These are phyloP conservation scores for Pituophis catenifer DNA, from an alignment of 2,113 vertebrate species.

Conservation along the genomic window DNA sequence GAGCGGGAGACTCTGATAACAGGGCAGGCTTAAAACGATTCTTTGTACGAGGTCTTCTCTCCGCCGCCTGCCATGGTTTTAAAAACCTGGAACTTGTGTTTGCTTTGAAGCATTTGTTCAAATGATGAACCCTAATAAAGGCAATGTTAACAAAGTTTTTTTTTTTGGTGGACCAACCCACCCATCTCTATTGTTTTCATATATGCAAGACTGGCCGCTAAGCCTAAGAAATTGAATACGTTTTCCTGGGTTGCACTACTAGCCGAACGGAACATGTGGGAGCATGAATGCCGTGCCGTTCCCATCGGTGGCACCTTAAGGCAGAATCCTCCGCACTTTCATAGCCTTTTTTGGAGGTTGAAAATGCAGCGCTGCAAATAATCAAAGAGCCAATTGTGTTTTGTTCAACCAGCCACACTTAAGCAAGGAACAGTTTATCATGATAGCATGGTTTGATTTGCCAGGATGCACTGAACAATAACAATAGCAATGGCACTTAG, in stretches of 20 bases:
- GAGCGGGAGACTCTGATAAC: not conserved
- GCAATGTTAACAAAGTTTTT: not conserved
- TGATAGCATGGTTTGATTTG: not conserved
- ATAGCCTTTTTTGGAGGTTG: not conserved
- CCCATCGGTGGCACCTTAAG: not conserved
- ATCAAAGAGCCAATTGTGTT: not conserved
- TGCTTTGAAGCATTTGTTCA: not conserved
- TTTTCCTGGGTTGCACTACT: not conserved
- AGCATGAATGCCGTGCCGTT: not conserved
- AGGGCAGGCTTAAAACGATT: not conserved
- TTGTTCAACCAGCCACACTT: not conserved
- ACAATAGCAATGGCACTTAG: too few relatives aligned
- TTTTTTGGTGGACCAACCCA: not conserved
- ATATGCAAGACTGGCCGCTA: not conserved
- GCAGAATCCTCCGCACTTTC: not conserved
- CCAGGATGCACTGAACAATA: not conserved
- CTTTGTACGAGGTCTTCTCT: not conserved
- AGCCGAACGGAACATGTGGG: not conserved
- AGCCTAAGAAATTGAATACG: not conserved
- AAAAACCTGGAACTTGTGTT: not conserved
- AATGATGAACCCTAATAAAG: not conserved
- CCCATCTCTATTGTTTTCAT: not conserved
- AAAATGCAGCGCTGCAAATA: not conserved
- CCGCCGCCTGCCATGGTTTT: not conserved
- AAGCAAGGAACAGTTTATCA: not conserved